Conservation (phyloP, 2,797 vertebrate species). For the Kryptolebias ocellatus region DNA sequence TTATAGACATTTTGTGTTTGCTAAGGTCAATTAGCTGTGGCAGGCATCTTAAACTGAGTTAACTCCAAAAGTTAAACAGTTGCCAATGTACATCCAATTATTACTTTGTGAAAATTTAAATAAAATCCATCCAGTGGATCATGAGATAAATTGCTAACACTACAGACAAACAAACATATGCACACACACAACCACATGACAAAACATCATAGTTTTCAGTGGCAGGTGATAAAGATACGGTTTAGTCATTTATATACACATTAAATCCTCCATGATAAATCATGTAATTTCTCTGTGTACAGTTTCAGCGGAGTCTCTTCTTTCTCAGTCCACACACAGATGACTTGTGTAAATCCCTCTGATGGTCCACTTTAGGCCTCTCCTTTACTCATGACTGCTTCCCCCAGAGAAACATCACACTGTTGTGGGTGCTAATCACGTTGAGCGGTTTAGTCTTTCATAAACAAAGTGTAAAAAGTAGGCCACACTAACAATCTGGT, state of each 20-base stretch:
- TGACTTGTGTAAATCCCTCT: constrained; percentile 19
- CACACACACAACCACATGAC: too few species aligned
- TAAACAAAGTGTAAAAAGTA: constrained; percentile 79
- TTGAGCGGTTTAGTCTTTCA: constrained; percentile 76
- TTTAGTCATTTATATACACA: constrained; percentile 39
- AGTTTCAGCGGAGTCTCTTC: neutral
- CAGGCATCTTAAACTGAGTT: too few species aligned
- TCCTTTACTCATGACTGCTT: constrained; percentile 19
- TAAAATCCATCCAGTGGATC: too few species aligned
- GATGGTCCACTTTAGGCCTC: constrained; percentile 12
- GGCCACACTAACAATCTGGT: constrained; percentile 75
- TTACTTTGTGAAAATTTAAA: too few species aligned
- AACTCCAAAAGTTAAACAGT: neutral
- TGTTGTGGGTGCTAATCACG: constrained; percentile 82
- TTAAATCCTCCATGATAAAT: constrained; percentile 25
- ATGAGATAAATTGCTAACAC: too few species aligned
- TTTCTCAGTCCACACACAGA: constrained; percentile 6
- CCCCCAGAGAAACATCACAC: constrained; percentile 67
- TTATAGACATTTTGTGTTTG: too few species aligned
- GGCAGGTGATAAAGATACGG: too few species aligned
- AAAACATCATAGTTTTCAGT: too few species aligned
- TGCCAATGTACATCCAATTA: too few species aligned
- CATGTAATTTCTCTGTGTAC: neutral
- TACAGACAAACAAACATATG: too few species aligned
- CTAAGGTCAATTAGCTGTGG: too few species aligned